Evolutionary conservation across 2,113 vertebrate genomes (phyloP).

Genomic region (Cervus canadensis): DNA sequence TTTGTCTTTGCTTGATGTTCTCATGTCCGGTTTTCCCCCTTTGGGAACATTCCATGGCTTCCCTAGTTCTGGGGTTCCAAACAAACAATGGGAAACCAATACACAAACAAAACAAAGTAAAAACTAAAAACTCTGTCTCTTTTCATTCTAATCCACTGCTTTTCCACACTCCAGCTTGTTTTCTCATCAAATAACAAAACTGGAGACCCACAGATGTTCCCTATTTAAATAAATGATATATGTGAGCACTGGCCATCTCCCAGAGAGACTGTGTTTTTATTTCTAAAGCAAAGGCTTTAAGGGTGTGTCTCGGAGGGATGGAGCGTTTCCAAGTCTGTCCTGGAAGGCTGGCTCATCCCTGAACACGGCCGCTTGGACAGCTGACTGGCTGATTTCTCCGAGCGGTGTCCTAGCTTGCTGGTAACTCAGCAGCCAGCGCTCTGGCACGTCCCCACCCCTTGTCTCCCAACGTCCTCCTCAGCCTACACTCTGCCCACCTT

Average conservation of each 20-base stretch:
- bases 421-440: neutral
- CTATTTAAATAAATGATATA: neutral
- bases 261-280: neutral
- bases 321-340: neutral
- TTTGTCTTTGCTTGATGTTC: neutral
- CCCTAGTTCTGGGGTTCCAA: neutral
- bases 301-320: neutral
- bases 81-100: neutral
- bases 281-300: conserved; percentile 29
- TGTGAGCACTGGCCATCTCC: neutral
- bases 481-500: neutral
- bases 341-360: neutral
- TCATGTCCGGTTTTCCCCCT: neutral
- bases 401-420: neutral
- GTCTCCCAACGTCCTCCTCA: neutral
- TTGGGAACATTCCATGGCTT: neutral
- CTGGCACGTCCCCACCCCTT: neutral
- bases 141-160: neutral
- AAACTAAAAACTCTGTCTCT: conserved; percentile 2
- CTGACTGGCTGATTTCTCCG: neutral
- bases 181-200: conserved; percentile 26
- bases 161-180: conserved; percentile 15
- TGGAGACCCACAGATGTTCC: conserved; percentile 17
- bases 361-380: neutral
- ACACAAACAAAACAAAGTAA: neutral